Evolutionary conservation across 2,113 vertebrate genomes (phyloP).

Genomic region (Oryctolagus cuniculus): mOryCun1.1 NC_091432.1:210599001-210599500

Average conservation of each 20-base stretch:
- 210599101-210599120: neutral
- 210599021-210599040: neutral
- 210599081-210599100: slow-evolving; percentile 14
- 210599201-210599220: slow-evolving; percentile 4
- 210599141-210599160: slow-evolving; percentile 1
- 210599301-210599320: too few species aligned
- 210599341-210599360: too few species aligned
- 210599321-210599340: neutral
- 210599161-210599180: neutral
- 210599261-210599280: slow-evolving; percentile 46
- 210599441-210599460: neutral
- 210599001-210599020: neutral
- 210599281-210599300: slow-evolving; percentile 58
- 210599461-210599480: neutral
- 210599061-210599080: slow-evolving; percentile 1
- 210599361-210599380: neutral
- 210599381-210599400: slow-evolving; percentile 34
- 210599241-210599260: slow-evolving; percentile 41
- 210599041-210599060: neutral
- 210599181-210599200: slow-evolving; percentile 26
- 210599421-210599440: slow-evolving; percentile 55
- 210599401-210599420: slow-evolving; percentile 23
- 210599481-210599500: neutral
- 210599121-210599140: neutral
- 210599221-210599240: neutral